Conservation (phyloP, 2,113 vertebrate species). For the Sclerurus mexicanus region DNA sequence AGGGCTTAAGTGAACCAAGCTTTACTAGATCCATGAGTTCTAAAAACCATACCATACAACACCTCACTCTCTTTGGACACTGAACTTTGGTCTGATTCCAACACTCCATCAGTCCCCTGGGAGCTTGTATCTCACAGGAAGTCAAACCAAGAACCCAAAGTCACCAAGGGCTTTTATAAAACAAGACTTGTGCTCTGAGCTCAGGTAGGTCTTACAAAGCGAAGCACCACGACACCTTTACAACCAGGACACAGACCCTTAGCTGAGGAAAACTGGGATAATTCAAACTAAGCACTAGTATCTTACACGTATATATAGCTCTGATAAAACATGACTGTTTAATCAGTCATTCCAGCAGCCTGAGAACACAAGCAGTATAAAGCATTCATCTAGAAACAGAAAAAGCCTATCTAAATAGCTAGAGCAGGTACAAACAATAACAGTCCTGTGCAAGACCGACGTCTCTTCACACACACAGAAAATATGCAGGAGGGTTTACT, state of each 20-base stretch:
- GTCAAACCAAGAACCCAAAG: neutral
- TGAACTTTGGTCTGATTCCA: neutral
- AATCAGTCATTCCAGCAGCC: neutral
- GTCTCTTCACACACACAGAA: neutral
- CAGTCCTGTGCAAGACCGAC: neutral
- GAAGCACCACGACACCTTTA: neutral
- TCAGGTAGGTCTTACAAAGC: neutral
- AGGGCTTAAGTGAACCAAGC: neutral
- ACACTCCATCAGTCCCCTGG: neutral
- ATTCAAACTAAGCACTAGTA: neutral
- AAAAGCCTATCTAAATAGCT: neutral
- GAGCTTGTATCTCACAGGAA: neutral
- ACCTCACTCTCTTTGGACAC: neutral
- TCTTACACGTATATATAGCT: neutral
- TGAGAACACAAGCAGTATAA: neutral
- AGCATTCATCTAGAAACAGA: neutral
- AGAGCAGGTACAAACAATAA: neutral
- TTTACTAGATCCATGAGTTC: neutral
- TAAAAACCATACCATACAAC: rapidly evolving
- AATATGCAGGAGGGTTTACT: neutral
- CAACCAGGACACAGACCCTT: neutral
- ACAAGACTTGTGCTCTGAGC: neutral
- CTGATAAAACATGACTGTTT: neutral
- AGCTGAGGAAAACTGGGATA: neutral
- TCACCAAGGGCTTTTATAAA: neutral